Evolutionary conservation across 2,113 vertebrate species (phyloP).

Genomic region (Variabilichromis moorii): DNA sequence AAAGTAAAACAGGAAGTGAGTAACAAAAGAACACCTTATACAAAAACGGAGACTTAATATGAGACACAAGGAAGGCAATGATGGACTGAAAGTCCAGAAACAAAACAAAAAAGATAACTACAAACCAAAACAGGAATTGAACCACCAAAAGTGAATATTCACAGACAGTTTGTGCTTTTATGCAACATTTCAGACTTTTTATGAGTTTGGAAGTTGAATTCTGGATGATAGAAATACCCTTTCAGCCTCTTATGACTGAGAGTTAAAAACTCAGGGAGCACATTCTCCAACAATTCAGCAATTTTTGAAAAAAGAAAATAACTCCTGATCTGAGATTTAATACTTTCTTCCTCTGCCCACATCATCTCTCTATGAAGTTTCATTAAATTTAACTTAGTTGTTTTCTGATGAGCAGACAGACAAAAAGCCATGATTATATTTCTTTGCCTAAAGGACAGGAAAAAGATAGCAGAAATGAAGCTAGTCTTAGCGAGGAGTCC

Average conservation of each 20-base stretch:
- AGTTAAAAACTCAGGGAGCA: not conserved
- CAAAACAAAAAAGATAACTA: not conserved
- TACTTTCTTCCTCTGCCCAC: not conserved
- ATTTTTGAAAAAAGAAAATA: not conserved
- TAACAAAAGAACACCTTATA: not conserved
- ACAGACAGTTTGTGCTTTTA: not conserved
- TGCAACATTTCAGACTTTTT: not conserved
- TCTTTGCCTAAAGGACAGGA: not conserved
- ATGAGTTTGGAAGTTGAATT: not conserved
- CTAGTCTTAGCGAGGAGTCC: not conserved
- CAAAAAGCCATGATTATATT: not conserved
- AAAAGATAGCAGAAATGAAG: not conserved
- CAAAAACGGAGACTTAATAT: not conserved
- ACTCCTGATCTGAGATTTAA: not conserved
- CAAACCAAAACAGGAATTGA: not conserved
- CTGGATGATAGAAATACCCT: not conserved
- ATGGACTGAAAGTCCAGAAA: not conserved
- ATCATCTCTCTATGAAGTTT: not conserved
- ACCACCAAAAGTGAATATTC: not conserved
- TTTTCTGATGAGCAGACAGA: not conserved
- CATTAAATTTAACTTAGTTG: not conserved
- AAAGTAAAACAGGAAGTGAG: not conserved
- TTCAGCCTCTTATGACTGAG: not conserved
- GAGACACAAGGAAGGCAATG: not conserved
- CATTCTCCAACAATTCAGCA: not conserved